Percentiles rank a stretch among this genome's conserved stretches.
These are phyloP conservation scores for Acanthisitta chloris DNA, from an alignment of 2,113 vertebrate species.

Conservation along the genomic window DNA sequence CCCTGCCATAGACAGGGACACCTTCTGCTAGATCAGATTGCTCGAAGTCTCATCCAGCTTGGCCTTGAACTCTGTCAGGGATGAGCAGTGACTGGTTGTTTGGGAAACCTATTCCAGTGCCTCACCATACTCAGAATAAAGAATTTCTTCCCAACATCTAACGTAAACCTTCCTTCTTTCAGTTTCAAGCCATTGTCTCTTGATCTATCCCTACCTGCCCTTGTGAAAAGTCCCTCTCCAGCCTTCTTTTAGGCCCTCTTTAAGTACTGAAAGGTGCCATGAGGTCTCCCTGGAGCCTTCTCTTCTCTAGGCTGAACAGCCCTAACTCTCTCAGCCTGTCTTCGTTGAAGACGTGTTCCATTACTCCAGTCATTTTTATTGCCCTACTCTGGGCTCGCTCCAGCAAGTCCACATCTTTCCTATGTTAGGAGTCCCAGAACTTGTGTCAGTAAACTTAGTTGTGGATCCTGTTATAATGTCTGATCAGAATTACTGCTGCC, in stretches of 20 bases:
- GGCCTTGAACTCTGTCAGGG: too few species aligned
- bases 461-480: neutral
- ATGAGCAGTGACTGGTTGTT: neutral
- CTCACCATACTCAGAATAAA: neutral
- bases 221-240: neutral
- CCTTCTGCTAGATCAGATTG: neutral
- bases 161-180: neutral
- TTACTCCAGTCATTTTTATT: neutral
- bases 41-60: neutral
- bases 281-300: neutral
- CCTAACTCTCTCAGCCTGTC: neutral
- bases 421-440: accelerated
- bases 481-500: neutral
- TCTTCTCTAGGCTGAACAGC: neutral
- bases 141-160: neutral
- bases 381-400: neutral
- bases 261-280: neutral
- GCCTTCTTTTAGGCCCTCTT: neutral
- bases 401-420: neutral
- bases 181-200: neutral
- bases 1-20: too few species aligned
- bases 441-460: neutral
- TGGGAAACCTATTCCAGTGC: neutral
- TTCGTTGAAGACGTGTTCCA: neutral
- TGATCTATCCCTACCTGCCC: accelerated